Evolutionary conservation across 1,140 invertebrate species (phyloP), one percentile per base, ranked within the genome.

Genomic region (Lasioglossum baleicum): DNA sequence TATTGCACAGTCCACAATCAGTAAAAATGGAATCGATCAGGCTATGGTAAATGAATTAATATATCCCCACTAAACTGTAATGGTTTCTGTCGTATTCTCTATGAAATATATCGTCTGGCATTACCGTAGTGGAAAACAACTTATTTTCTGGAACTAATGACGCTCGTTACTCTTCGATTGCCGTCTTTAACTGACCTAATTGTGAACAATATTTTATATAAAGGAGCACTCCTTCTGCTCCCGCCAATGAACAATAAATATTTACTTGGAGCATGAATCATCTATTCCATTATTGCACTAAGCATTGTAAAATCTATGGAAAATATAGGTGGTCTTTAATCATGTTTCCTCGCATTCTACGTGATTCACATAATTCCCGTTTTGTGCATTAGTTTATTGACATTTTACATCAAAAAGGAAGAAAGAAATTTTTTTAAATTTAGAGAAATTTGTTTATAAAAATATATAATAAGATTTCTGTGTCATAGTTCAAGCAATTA

Each of bases 141-240:
- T 58, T 58, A 58, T 58, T 58, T 58, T 58, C 56, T 58, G 56
- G 56, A 58, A 58, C 56, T n/a, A n/a, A 58, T n/a, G 56, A 58
- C 56, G 56, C 56, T 58, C 56, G n/a, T 58, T 58, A 22, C 56
- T 58, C 56, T 58, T n/a, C 56, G 7, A 58, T 58, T n/a, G n/a
- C 56, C 17, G 17, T 58, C 56, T n/a, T 58, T 58, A n/a, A n/a
- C 20, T 7, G 56, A 58, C 56, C 56, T 58, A 58, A 58, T 58
- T 58, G 20, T 58, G 56, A 58, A 58, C 56, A n/a, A 58, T 58
- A 58, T 58, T 58, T 58, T 58, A 58, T 58, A 58, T 58, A 58
- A 58, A 58, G n/a, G 56, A n/a, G 56, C 17, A n/a, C 20, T n/a
- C 17, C 7, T 58, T 58, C 20, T 7, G n/a, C 17, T 7, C 6